Conservation (phyloP, 1,140 invertebrate species). For the Anadara kagoshimensis region DNA sequence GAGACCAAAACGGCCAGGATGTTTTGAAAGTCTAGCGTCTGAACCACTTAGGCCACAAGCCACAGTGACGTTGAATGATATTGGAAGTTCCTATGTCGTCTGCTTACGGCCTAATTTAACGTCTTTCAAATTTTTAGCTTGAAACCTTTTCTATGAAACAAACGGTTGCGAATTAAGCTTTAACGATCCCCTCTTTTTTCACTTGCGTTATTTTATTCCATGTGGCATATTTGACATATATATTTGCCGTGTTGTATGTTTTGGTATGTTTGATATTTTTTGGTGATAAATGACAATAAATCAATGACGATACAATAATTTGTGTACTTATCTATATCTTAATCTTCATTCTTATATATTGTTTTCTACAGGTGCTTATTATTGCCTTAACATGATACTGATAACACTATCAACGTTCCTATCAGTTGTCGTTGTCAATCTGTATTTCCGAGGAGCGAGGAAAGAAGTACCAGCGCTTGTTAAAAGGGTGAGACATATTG, state of each 20-base stretch:
- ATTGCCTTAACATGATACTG: constrained; percentile 74
- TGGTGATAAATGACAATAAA: not conserved
- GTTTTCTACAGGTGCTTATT: constrained; percentile 70
- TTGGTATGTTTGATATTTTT: not conserved
- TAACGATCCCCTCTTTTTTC: too few species aligned
- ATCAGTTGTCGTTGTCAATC: constrained; percentile 72
- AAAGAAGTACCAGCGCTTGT: constrained; percentile 41
- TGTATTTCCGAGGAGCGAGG: constrained; percentile 70
- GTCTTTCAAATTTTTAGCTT: too few species aligned
- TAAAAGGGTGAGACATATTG: constrained; percentile 27
- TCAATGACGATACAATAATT: not conserved
- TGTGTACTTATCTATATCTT: not conserved
- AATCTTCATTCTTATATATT: not conserved
- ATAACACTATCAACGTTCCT: constrained; percentile 74
- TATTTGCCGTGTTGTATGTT: not conserved
- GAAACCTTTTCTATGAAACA: too few species aligned
- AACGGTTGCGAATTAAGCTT: too few species aligned
- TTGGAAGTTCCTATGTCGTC: too few species aligned
- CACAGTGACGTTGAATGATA: too few species aligned
- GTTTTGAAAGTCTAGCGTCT: too few species aligned
- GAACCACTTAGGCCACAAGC: too few species aligned
- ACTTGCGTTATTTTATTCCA: too few species aligned
- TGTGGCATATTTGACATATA: not conserved
- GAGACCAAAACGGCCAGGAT: too few species aligned
- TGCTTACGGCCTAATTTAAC: too few species aligned